Base-by-base conservation (phyloP, 2,113 vertebrate species). In the Eublepharis macularius region DNA sequence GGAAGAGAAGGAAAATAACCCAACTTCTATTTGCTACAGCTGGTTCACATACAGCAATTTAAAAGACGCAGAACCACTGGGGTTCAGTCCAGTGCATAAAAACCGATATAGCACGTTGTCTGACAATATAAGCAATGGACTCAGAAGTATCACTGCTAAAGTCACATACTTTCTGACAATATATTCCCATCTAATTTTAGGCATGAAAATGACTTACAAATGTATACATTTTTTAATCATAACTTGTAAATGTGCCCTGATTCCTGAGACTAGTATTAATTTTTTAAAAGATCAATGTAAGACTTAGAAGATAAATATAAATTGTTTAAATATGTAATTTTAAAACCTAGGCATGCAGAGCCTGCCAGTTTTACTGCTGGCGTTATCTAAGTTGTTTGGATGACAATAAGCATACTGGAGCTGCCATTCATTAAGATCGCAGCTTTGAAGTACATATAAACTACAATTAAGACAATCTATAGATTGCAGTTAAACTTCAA, bases 401-500 rank as follows among this genome's bases (percentile, higher is more conserved):
- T 78, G n/a, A 4, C 11, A 8, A 36, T 14, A 39, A 60, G 49
- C 75, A 78, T 21, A 45, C 41, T 29, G 72, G 4, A 74, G 26
- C 24, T 26, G 12, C 72, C 17, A 32, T 32, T 60, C 26, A 78
- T 43, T 63, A 63, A 63, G 39, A 41, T 26, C 49, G 57, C 54
- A 60, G 8, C 11, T 79, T 32, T 79, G 34, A 68, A 85, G 69
- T 24, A 1, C 77, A 87, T 74, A 60, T 89, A 86, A 87, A 92
- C 81, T 21, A 66, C 69, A 70, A 70, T 70, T 70, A 63, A 63
- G 21, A 32, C 2, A 45, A 79, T 90, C 87, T 87, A 92, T 87
- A 84, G 88, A 95, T 92, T 89, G 92, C 92, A 94, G 79, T 88
- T 86, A 92, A 84, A 83, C 93, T 95, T 94, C 87, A 87, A 92